Conservation (phyloP, 2,888 invertebrate species). For the Caenorhabditis japonica region DNA sequence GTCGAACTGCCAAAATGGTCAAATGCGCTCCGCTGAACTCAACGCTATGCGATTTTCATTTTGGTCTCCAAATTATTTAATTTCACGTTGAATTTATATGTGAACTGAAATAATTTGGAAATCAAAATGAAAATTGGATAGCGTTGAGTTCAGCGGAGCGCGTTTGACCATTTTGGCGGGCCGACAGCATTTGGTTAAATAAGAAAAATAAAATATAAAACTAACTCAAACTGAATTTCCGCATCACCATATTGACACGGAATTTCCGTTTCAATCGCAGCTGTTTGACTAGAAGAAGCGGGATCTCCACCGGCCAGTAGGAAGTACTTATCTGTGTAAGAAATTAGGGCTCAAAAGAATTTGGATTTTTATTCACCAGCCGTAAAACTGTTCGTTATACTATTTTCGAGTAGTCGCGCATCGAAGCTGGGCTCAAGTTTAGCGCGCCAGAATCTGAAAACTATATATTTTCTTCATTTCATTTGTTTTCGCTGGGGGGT, state of each 20-base stretch:
- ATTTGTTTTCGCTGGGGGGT: no score
- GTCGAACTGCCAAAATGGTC: no score
- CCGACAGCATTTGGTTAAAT: no score
- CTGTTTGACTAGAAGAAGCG: slow-evolving; percentile 49
- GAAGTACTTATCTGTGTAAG: slow-evolving; percentile 49
- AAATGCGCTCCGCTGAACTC: no score
- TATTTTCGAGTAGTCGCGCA: slow-evolving; percentile 63
- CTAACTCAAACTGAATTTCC: slow-evolving; percentile 67
- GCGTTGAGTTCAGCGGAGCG: no score
- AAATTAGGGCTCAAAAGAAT: no score
- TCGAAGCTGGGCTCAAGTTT: slow-evolving; percentile 65
- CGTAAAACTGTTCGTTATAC: slow-evolving; percentile 51
- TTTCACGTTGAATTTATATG: no score
- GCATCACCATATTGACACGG: slow-evolving; percentile 72
- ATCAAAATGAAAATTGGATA: no score
- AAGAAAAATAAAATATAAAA: slow-evolving; percentile 6
- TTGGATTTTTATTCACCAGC: neutral
- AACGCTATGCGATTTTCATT: no score
- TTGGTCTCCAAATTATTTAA: no score
- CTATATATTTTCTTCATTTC: neutral
- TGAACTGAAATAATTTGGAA: no score
- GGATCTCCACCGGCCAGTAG: slow-evolving; percentile 68
- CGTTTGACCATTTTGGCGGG: no score
- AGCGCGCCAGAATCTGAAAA: slow-evolving; percentile 64
- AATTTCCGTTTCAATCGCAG: slow-evolving; percentile 69